Percentiles rank a stretch among this genome's conserved stretches.
Evolutionary conservation across 2,113 vertebrate genomes (phyloP).

Genomic region (Jacana jacana): DNA sequence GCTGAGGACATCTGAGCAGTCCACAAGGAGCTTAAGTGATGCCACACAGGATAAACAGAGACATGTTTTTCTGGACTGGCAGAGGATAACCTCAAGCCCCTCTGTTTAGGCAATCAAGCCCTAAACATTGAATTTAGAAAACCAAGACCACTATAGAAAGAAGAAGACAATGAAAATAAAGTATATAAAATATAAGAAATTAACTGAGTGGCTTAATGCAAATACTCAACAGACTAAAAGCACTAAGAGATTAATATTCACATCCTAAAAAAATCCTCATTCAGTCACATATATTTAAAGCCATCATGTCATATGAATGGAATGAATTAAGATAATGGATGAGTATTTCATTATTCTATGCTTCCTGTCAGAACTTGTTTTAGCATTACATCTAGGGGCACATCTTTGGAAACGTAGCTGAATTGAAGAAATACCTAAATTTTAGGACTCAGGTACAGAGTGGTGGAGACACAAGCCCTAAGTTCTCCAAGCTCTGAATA

Average conservation of each 20-base stretch:
- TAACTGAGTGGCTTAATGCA: neutral
- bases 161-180: slow-evolving; percentile 18
- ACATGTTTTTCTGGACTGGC: neutral
- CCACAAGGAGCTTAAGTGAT: neutral
- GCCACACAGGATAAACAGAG: neutral
- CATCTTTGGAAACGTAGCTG: neutral
- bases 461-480: neutral
- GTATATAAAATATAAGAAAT: neutral
- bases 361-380: slow-evolving; percentile 29
- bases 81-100: neutral
- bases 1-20: neutral
- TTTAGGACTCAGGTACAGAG: neutral
- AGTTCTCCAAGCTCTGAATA: neutral
- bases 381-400: neutral
- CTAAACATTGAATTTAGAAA: slow-evolving; percentile 16
- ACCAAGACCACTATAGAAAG: neutral
- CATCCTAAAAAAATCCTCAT: slow-evolving; percentile 40
- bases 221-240: neutral
- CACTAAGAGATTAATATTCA: slow-evolving; percentile 30
- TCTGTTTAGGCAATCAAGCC: neutral
- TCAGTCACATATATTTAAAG: slow-evolving; percentile 40
- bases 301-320: slow-evolving; percentile 12
- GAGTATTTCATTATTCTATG: slow-evolving; percentile 17
- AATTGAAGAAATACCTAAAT: slow-evolving; percentile 30
- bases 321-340: slow-evolving; percentile 56